Evolutionary conservation across 2,888 invertebrate genomes (phyloP).

Genomic region (Aelia acuminata): DNA sequence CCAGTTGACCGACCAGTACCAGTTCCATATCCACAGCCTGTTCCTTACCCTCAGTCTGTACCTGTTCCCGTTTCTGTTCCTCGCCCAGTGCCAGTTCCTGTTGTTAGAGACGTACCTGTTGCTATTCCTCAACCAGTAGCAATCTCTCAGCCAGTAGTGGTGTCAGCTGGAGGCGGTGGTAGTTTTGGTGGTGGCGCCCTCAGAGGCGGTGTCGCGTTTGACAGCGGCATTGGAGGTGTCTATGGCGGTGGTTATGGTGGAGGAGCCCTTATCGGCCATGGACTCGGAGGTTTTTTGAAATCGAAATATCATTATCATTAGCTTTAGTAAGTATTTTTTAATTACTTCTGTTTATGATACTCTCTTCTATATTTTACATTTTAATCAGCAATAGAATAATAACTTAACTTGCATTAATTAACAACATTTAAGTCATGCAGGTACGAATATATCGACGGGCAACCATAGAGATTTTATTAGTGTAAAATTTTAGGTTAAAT

Average conservation of each 20-base stretch:
- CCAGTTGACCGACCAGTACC: constrained; percentile 70
- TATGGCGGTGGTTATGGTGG: background rate
- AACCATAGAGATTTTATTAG: too few relatives aligned
- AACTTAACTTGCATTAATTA: too few relatives aligned
- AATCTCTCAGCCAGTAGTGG: constrained; percentile 46
- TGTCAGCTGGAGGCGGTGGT: constrained; percentile 43
- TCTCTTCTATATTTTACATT: too few relatives aligned
- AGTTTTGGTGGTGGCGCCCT: background rate
- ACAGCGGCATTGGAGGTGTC: background rate
- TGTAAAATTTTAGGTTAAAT: too few relatives aligned
- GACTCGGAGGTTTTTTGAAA: background rate
- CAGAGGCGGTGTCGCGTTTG: background rate
- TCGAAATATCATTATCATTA: constrained; percentile 24
- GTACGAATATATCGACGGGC: too few relatives aligned
- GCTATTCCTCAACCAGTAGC: constrained; percentile 70
- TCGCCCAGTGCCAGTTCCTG: constrained; percentile 68
- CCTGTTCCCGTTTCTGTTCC: constrained; percentile 73
- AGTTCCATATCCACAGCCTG: constrained; percentile 72
- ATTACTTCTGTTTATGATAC: too few relatives aligned
- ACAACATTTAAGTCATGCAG: too few relatives aligned
- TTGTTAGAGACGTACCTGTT: constrained; percentile 72
- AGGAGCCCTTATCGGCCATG: background rate
- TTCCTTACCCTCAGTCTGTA: constrained; percentile 68
- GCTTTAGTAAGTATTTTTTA: background rate
- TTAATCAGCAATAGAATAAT: too few relatives aligned